Evolutionary conservation across 2,113 vertebrate species (phyloP), one percentile per base, ranked within the genome.

Genomic region (Aptenodytes forsteri): DNA sequence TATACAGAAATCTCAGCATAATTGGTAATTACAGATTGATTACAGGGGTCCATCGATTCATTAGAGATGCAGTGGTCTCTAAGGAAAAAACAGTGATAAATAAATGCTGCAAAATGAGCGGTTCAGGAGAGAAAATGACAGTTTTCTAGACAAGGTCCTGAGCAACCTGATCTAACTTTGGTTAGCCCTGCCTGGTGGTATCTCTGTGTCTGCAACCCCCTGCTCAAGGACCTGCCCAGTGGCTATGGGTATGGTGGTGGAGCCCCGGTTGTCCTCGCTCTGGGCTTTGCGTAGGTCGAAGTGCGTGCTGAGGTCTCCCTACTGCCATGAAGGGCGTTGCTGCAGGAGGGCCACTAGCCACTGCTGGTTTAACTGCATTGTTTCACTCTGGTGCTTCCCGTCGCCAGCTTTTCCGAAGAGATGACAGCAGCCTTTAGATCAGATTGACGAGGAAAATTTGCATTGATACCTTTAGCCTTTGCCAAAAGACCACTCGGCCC

Each of bases 261-360:
- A 44, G 12, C 42, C 34, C 29, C 2, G 2, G 14, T n/a, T 62
- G 29, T 46, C 61, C 67, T 73, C 0, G 0, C 34, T 7, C 27
- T 16, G 44, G 62, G 17, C 55, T 79, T 71, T 50, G 29, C 10
- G 4, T 2, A 7, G 47, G 23, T 55, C 42, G 54, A 16, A 30
- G 15, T 6, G 19, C 0, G 0, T 18, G 46, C 58, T n/a, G 75
- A 82, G 85, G 11, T 70, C 18, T 65, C 42, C 47, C 49, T 29
- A 55, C 49, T 56, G 42, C 40, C 0, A 0, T 3, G 32, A 42
- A 47, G 9, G 59, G 4, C 1, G 1, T 8, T 52, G 49, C 55
- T 34, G 36, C 23, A 4, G 61, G 30, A 47, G 18, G 8, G 20
- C 58, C 13, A 21, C 67, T 44, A 69, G 19, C 50, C 34, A 5